A percentile compares a stretch with the other conserved stretches of the same genome.
phyloP scores from a whole-genome alignment of 2,113 vertebrate species.

The Dicaeum eximium region DNA sequence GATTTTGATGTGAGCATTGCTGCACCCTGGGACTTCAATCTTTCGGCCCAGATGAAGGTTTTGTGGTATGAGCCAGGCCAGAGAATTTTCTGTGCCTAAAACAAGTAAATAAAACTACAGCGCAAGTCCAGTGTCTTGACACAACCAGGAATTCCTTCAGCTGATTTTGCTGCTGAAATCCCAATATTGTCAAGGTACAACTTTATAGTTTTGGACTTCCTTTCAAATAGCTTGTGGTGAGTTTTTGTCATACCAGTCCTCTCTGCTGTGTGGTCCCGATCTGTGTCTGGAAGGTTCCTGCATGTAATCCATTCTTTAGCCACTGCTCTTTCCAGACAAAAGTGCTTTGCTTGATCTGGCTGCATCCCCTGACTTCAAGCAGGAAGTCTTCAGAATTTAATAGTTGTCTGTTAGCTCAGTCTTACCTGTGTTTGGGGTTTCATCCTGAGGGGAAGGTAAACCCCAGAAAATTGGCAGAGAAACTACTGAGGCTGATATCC shows the following conservation, averaged over 20 bases:
- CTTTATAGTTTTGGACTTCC: background rate
- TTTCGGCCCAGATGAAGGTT: background rate
- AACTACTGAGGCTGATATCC: background rate
- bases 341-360: background rate
- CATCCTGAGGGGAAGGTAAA: background rate
- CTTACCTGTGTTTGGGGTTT: background rate
- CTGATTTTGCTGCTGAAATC: background rate
- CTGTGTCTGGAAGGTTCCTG: background rate
- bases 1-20: background rate
- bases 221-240: background rate
- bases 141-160: background rate
- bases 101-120: background rate
- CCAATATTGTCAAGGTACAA: background rate
- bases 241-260: background rate
- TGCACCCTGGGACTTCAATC: fast-evolving
- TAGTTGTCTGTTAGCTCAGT: background rate
- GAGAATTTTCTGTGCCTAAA: background rate
- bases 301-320: background rate
- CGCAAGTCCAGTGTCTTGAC: background rate
- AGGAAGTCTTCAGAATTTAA: background rate
- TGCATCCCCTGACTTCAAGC: background rate
- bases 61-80: background rate
- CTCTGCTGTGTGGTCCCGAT: background rate
- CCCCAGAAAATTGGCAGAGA: background rate
- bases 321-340: background rate